Conservation (phyloP, 2,113 vertebrate species). For the Speoplatyrhinus poulsoni region DNA sequence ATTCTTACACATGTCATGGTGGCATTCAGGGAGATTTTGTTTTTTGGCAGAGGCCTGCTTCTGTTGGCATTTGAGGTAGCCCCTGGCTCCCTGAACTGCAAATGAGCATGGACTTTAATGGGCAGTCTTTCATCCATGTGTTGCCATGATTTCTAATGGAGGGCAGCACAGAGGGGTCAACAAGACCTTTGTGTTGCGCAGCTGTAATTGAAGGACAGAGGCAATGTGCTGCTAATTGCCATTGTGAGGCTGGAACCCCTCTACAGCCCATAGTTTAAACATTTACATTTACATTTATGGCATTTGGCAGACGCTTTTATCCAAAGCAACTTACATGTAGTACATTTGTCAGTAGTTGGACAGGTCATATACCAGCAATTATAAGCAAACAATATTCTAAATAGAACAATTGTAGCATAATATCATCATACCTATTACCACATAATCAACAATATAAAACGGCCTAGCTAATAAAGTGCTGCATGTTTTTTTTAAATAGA, state of each 20-base stretch:
- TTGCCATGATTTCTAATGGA: constrained; percentile 63
- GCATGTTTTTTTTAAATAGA: too few species aligned
- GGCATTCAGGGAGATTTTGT: constrained; percentile 62
- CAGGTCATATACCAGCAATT: too few species aligned
- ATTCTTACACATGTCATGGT: constrained; percentile 77
- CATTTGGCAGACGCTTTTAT: too few species aligned
- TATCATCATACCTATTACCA: too few species aligned
- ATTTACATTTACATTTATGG: too few species aligned
- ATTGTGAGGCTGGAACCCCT: constrained; percentile 2
- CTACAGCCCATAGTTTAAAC: too few species aligned
- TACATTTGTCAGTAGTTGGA: too few species aligned
- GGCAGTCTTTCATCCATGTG: constrained; percentile 53
- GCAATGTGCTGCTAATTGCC: constrained; percentile 62
- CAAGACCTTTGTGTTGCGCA: constrained; percentile 62
- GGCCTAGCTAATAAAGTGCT: too few species aligned
- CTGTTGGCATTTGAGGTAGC: constrained; percentile 64
- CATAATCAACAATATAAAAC: too few species aligned
- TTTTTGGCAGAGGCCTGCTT: constrained; percentile 70
- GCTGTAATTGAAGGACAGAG: constrained; percentile 66
- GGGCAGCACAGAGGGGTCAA: constrained; percentile 60
- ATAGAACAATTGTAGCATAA: too few species aligned
- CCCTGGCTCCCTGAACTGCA: constrained; percentile 72
- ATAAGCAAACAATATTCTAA: too few species aligned
- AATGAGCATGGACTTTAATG: constrained; percentile 66
- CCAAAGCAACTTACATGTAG: too few species aligned